Evolutionary conservation across 2,888 invertebrate species (phyloP).

Genomic region (Noctuana brunneofusca): DNA sequence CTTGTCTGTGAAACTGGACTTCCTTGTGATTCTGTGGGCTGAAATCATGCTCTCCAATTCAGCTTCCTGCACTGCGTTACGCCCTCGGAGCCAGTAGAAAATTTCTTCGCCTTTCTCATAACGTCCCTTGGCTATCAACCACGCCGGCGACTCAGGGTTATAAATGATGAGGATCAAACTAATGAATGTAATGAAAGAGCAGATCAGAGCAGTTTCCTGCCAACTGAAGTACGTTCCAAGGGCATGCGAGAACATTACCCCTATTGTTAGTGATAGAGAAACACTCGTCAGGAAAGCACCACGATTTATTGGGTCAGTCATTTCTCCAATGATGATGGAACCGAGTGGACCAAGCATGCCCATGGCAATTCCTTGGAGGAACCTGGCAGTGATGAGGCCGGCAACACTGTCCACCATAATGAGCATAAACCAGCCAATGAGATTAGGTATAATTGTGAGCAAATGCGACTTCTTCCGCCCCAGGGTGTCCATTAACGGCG

Average conservation of each 20-base stretch:
- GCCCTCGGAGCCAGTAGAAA: conserved; percentile 79
- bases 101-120: conserved; percentile 80
- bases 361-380: conserved; percentile 79
- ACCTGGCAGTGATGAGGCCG: conserved; percentile 76
- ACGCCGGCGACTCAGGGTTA: conserved; percentile 86
- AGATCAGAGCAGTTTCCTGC: conserved; percentile 81
- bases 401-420: conserved; percentile 70
- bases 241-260: conserved; percentile 84
- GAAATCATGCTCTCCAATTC: conserved; percentile 77
- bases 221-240: conserved; percentile 84
- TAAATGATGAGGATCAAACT: conserved; percentile 79
- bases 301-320: conserved; percentile 83
- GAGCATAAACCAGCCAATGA: conserved; percentile 83
- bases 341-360: conserved; percentile 82
- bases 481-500: conserved; percentile 78
- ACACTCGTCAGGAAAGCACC: conserved; percentile 84
- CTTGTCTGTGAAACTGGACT: conserved; percentile 57
- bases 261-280: conserved; percentile 83
- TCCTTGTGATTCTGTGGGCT: conserved; percentile 64
- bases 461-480: conserved; percentile 83
- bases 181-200: conserved; percentile 75
- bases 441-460: conserved; percentile 77
- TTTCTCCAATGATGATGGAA: conserved; percentile 83
- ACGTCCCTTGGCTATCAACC: conserved; percentile 84
- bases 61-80: conserved; percentile 57